Evolutionary conservation across 2,888 invertebrate species (phyloP).

Genomic region (Tetrapedia diversipes): DNA sequence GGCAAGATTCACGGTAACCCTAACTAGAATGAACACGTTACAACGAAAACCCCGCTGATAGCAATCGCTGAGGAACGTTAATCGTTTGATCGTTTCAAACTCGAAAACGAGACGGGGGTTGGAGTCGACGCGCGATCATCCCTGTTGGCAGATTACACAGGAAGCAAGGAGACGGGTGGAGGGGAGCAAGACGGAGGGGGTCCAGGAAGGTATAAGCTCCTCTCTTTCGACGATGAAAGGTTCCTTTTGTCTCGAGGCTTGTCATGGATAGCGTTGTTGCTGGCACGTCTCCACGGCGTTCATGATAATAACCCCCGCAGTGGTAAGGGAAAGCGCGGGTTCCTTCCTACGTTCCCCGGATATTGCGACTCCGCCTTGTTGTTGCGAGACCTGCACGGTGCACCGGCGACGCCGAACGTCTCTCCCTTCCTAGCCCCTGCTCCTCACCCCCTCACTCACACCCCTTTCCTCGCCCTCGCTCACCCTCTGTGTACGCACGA

Average conservation of each 20-base stretch:
- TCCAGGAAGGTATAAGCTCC: conserved; percentile 46
- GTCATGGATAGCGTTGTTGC: conserved; percentile 64
- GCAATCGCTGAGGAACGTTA: too few relatives aligned
- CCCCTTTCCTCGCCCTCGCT: not conserved
- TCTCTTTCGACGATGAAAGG: conserved; percentile 55
- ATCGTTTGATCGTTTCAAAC: conserved; percentile 38
- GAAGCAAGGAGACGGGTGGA: conserved; percentile 10
- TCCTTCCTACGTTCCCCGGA: conserved; percentile 63
- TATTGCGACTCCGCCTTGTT: conserved; percentile 66
- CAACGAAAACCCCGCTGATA: too few relatives aligned
- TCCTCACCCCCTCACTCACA: not conserved
- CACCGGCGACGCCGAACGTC: conserved; percentile 33
- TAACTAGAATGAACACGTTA: too few relatives aligned
- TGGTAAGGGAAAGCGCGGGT: conserved; percentile 64
- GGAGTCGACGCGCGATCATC: conserved; percentile 37
- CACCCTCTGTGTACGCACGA: conserved; percentile 17
- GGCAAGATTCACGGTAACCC: too few relatives aligned
- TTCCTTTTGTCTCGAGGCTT: conserved; percentile 64
- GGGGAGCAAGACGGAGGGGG: too few relatives aligned
- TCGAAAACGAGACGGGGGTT: conserved; percentile 8
- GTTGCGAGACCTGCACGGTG: conserved; percentile 35
- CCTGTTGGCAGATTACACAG: conserved; percentile 31
- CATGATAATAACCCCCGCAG: conserved; percentile 65
- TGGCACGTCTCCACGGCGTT: conserved; percentile 60
- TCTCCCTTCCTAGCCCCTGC: too few relatives aligned